These are phyloP conservation scores for Papilio demoleus DNA, from an alignment of 2,888 invertebrate genomes.

Conservation along the genomic window DNA sequence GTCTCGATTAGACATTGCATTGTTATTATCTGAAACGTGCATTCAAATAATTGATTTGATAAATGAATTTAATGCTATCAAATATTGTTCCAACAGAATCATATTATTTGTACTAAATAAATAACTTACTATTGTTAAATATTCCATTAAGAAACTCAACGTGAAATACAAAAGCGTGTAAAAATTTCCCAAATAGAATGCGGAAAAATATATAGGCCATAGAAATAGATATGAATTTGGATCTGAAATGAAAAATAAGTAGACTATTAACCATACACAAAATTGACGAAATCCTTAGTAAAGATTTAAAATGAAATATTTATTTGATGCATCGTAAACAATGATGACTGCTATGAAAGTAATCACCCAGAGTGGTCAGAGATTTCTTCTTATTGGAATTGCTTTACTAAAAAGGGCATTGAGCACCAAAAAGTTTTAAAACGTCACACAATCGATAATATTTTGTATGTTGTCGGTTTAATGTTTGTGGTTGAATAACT, in stretches of 20 bases:
- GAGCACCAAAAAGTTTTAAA: background rate
- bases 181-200: slow-evolving; percentile 57
- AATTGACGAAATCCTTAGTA: background rate
- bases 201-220: slow-evolving; percentile 61
- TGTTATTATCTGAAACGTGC: slow-evolving; percentile 47
- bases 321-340: too few species aligned
- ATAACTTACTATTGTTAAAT: slow-evolving; percentile 55
- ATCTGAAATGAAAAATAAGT: slow-evolving; percentile 50
- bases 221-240: slow-evolving; percentile 51
- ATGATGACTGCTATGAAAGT: too few species aligned
- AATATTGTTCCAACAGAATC: background rate
- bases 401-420: background rate
- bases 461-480: background rate
- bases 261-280: background rate
- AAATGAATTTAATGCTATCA: background rate
- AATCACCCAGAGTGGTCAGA: too few species aligned
- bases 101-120: background rate
- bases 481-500: slow-evolving; percentile 42
- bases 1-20: slow-evolving; percentile 57
- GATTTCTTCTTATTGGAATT: background rate
- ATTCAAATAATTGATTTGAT: background rate
- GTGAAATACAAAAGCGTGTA: slow-evolving; percentile 51
- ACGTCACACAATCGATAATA: background rate
- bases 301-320: too few species aligned
- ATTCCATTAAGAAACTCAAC: slow-evolving; percentile 50